Base-by-base conservation (phyloP, 1,140 invertebrate species). In the Laodelphax striatellus region DNA sequence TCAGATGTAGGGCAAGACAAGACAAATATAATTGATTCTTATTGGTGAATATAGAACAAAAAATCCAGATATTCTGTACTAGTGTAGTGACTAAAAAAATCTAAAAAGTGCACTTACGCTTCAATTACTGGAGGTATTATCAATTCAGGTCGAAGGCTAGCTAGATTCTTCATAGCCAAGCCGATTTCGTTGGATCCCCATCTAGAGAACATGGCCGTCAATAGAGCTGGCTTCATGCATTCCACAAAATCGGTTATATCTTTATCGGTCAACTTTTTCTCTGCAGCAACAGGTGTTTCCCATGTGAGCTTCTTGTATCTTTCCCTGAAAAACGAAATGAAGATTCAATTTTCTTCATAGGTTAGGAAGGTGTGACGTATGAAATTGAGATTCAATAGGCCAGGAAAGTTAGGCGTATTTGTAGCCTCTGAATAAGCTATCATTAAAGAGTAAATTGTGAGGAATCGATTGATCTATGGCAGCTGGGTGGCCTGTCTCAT, bases 191-290 rank as follows among this genome's bases (percentile, higher is more conserved):
- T 74, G 14, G 79, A 73, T 8, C 83, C 84, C 57, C 78, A 75
- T 68, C 87, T 85, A 52, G 82, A 85, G 72, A 91, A 94, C 72
- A 95, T 87, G 1, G 88, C 82, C 52, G 80, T 76, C 61, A 88
- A 76, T 1, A 84, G 79, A 13, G 85, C 77, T 22, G 86, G 83
- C 54, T 85, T 76, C 57, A 92, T 75, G 62, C 76, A 77, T 22
- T 83, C 80, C 0, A 97, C 92, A 74, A 97, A 96, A 56, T 80
- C 76, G 21, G 88, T 88, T 14, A 97, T 83, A 64, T 94, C 87
- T 38, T 79, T 76, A 53, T 97, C 88, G 0, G 85, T 87, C 10
- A 97, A 73, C 68, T 83, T 84, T 63, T 84, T 79, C 3, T 77
- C 68, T 10, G 85, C 80, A 2, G 87, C 86, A 43, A 85, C 77